phyloP scores from a whole-genome alignment of 1,140 invertebrate genomes.

The Aphaenogaster ashmeadi region DNA sequence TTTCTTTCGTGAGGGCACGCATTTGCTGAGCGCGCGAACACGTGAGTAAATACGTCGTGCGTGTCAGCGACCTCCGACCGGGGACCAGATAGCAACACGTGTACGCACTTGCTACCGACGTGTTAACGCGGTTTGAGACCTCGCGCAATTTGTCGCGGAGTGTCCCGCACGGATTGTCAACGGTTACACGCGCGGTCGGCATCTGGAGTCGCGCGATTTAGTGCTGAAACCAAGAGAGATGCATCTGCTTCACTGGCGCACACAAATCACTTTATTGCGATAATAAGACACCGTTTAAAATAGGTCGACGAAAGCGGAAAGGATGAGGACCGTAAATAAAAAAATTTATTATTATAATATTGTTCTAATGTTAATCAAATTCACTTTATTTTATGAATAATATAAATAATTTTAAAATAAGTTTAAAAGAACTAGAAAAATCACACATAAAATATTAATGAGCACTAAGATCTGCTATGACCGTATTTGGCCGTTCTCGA shows the following conservation, averaged over 20 bases:
- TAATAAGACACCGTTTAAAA: conserved; percentile 17
- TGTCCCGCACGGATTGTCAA: conserved; percentile 8
- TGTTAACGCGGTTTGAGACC: conserved; percentile 59
- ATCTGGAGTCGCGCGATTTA: conserved; percentile 11
- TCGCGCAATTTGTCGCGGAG: conserved; percentile 39
- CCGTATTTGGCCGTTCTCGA: no score
- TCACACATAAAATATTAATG: no score
- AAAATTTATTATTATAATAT: background rate
- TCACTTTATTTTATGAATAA: no score
- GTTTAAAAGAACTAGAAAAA: no score
- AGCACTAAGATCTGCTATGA: no score
- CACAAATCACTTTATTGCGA: no score
- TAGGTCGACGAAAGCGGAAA: background rate
- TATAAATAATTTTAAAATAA: no score
- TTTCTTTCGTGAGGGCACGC: background rate
- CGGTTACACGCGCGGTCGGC: background rate
- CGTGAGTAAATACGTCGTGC: conserved; percentile 54
- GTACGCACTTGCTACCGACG: conserved; percentile 46
- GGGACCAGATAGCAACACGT: conserved; percentile 51
- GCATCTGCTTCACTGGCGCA: background rate
- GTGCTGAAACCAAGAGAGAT: background rate
- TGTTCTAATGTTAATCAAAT: background rate
- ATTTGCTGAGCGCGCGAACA: conserved; percentile 5
- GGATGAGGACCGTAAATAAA: background rate
- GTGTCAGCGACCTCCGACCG: conserved; percentile 37